These are phyloP conservation scores for Hypomesus transpacificus DNA, from an alignment of 2,113 vertebrate genomes.

Conservation along the genomic window DNA sequence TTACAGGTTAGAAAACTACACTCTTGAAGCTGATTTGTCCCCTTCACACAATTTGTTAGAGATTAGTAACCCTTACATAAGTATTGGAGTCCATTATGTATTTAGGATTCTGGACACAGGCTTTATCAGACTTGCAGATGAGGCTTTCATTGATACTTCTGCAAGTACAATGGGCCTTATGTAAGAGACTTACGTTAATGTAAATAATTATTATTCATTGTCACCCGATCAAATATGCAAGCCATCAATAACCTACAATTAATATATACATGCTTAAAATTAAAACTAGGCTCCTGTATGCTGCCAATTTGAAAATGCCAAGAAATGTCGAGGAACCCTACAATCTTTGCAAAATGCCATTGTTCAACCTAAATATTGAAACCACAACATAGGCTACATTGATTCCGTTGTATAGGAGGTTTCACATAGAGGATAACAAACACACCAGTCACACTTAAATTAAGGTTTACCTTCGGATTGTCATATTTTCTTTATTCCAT, in stretches of 20 bases:
- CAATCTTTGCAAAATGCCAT: slow-evolving; percentile 31
- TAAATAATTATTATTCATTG: too few species aligned
- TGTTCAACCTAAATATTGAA: slow-evolving; percentile 15
- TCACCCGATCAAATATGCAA: too few species aligned
- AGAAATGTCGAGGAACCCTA: not conserved
- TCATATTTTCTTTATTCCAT: slow-evolving; percentile 13
- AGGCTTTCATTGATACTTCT: too few species aligned
- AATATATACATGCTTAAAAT: too few species aligned
- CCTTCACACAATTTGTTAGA: not conserved
- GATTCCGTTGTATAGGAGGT: slow-evolving; percentile 8
- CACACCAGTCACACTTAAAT: slow-evolving; percentile 24
- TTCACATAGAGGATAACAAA: not conserved
- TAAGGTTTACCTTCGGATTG: slow-evolving; percentile 46
- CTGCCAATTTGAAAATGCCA: not conserved
- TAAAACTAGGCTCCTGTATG: not conserved
- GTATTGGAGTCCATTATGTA: not conserved
- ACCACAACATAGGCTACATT: not conserved
- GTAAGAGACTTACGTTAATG: too few species aligned
- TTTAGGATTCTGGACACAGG: too few species aligned
- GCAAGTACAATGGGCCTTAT: too few species aligned
- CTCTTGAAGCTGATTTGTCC: not conserved
- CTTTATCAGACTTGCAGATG: too few species aligned
- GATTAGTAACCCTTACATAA: not conserved
- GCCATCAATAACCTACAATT: not conserved
- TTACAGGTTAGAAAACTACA: not conserved